These are phyloP conservation scores for Drosophila miranda DNA, from an alignment of 1,140 invertebrate genomes.

Conservation along the genomic window DNA sequence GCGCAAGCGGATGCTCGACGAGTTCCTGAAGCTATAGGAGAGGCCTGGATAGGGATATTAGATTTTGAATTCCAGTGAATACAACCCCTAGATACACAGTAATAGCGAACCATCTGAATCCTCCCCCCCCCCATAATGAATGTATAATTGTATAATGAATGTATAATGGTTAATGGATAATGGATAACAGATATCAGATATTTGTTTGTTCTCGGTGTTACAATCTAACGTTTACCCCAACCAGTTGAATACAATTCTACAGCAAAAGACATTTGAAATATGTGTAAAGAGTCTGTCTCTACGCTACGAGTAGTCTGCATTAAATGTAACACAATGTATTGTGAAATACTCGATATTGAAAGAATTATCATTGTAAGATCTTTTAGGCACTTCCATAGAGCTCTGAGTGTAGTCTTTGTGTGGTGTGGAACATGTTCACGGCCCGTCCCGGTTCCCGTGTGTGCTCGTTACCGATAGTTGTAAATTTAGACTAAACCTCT, in stretches of 20 bases:
- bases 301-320: slow-evolving; percentile 44
- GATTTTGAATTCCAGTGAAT: not conserved
- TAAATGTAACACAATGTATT: slow-evolving; percentile 61
- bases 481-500: slow-evolving; percentile 55
- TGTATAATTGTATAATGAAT: slow-evolving; percentile 34
- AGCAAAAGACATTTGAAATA: slow-evolving; percentile 30
- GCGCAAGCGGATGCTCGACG: slow-evolving; percentile 74
- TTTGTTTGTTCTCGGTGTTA: slow-evolving; percentile 72
- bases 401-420: slow-evolving; percentile 56
- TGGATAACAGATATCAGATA: slow-evolving; percentile 69
- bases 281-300: slow-evolving; percentile 46
- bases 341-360: slow-evolving; percentile 34
- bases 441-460: no score
- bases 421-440: slow-evolving; percentile 20
- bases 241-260: slow-evolving; percentile 45
- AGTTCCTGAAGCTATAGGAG: slow-evolving; percentile 69
- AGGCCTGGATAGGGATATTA: not conserved
- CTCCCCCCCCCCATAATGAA: slow-evolving; percentile 11
- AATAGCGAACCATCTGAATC: not conserved
- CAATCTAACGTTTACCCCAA: slow-evolving; percentile 47
- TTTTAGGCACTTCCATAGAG: slow-evolving; percentile 44
- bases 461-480: slow-evolving; percentile 37
- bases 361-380: slow-evolving; percentile 18
- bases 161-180: slow-evolving; percentile 32
- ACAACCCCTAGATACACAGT: not conserved